These are phyloP conservation scores for Dione juno DNA, from an alignment of 2,888 invertebrate species.

Conservation along the genomic window DNA sequence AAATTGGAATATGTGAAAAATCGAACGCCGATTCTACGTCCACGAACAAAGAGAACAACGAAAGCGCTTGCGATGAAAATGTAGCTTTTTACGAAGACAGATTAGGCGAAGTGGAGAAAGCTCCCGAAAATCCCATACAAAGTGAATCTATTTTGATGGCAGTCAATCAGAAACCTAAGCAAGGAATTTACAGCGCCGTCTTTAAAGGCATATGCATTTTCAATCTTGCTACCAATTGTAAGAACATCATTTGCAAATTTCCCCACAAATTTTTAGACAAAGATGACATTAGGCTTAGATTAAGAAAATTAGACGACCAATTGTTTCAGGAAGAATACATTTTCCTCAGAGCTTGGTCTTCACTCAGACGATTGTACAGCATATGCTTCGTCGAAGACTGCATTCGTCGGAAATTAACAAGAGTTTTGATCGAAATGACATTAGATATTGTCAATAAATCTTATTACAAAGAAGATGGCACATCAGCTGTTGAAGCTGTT, in stretches of 20 bases:
- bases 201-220: constrained; percentile 62
- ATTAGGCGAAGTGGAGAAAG: constrained; percentile 6
- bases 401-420: constrained; percentile 55
- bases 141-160: constrained; percentile 44
- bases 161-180: constrained; percentile 41
- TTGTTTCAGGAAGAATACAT: constrained; percentile 63
- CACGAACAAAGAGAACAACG: constrained; percentile 51
- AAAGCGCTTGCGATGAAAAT: constrained; percentile 17
- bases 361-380: constrained; percentile 55
- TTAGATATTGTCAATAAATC: constrained; percentile 55
- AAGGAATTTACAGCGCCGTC: constrained; percentile 48
- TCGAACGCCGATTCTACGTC: constrained; percentile 69
- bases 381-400: constrained; percentile 59
- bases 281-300: constrained; percentile 40
- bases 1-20: constrained; percentile 57
- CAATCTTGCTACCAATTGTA: constrained; percentile 58
- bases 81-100: constrained; percentile 32
- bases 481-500: constrained; percentile 49
- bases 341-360: constrained; percentile 49
- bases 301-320: constrained; percentile 47
- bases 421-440: constrained; percentile 62
- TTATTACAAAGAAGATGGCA: constrained; percentile 46
- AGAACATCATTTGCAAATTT: constrained; percentile 54
- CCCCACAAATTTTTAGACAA: constrained; percentile 51
- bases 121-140: neutral